Evolutionary conservation across 2,888 invertebrate genomes (phyloP).

Genomic region (Aleiodes alternator): DNA sequence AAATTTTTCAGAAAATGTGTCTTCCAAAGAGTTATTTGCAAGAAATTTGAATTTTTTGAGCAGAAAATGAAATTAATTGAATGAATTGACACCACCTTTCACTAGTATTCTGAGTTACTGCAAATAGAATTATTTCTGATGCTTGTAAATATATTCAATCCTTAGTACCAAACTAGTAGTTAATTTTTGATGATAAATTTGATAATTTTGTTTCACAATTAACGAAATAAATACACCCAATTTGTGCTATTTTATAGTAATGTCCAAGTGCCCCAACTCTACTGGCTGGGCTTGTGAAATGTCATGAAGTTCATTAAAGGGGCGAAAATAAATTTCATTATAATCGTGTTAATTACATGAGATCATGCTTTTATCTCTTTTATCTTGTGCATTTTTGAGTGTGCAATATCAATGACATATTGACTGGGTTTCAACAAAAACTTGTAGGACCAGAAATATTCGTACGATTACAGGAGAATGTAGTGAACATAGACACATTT

Average conservation of each 20-base stretch:
- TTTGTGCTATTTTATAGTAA: conserved; percentile 47
- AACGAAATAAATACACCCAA: conserved; percentile 47
- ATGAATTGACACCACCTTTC: conserved; percentile 52
- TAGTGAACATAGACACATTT: conserved; percentile 54
- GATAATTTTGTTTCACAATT: conserved; percentile 50
- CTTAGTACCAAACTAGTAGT: conserved; percentile 66
- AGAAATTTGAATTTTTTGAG: conserved; percentile 60
- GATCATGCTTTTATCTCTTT: not conserved
- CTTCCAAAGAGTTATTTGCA: conserved; percentile 79
- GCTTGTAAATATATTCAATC: conserved; percentile 71
- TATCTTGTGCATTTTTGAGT: not conserved
- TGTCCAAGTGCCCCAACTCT: conserved; percentile 69
- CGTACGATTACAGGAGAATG: not conserved
- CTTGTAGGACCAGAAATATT: not conserved
- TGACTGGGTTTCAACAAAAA: not conserved
- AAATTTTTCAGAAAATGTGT: conserved; percentile 87
- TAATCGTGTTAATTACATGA: conserved; percentile 23
- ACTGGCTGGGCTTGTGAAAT: conserved; percentile 71
- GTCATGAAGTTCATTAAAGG: conserved; percentile 73
- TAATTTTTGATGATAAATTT: conserved; percentile 47
- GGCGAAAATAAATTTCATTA: conserved; percentile 60
- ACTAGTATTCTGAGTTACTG: conserved; percentile 54
- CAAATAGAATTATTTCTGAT: conserved; percentile 68
- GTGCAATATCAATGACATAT: too few species aligned
- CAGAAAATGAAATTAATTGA: conserved; percentile 60